Conservation (phyloP, 2,797 vertebrate genomes). For the Alosa sapidissima region DNA sequence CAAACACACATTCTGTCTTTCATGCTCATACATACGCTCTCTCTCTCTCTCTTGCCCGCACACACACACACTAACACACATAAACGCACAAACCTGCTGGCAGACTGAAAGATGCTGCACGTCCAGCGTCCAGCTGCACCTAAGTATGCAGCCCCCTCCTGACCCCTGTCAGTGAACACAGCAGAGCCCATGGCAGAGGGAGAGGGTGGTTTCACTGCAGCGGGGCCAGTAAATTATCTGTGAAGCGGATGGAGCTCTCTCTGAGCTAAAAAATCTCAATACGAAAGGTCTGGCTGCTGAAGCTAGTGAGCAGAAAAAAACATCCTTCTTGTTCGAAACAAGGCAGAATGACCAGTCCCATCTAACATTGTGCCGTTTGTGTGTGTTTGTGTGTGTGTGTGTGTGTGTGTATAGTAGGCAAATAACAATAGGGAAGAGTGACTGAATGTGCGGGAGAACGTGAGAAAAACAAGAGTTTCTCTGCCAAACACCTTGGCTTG, state of each 20-base stretch:
- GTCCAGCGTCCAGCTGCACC: neutral
- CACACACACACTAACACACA: neutral
- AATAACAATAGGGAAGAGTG: neutral
- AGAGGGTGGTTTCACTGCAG: neutral
- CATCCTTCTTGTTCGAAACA: neutral
- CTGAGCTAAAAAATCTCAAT: neutral
- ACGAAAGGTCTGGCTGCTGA: slow-evolving; percentile 7
- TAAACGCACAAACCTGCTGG: neutral
- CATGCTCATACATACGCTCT: no score
- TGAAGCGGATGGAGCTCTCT: neutral
- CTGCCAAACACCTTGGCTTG: slow-evolving; percentile 17
- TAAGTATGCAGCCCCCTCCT: neutral
- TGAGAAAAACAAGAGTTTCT: slow-evolving; percentile 4
- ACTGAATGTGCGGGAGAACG: neutral
- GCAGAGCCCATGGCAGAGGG: neutral
- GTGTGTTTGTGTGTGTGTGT: neutral
- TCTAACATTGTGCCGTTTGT: neutral
- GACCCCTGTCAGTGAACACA: slow-evolving; percentile 18
- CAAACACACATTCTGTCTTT: neutral
- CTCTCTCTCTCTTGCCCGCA: neutral
- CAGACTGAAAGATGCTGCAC: neutral
- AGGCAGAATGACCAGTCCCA: neutral
- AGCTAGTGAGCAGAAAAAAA: neutral
- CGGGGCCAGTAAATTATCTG: slow-evolving; percentile 11
- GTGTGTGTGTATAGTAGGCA: neutral